Base-by-base conservation (phyloP, 2,888 invertebrate species). In the Amiota communis region DNA sequence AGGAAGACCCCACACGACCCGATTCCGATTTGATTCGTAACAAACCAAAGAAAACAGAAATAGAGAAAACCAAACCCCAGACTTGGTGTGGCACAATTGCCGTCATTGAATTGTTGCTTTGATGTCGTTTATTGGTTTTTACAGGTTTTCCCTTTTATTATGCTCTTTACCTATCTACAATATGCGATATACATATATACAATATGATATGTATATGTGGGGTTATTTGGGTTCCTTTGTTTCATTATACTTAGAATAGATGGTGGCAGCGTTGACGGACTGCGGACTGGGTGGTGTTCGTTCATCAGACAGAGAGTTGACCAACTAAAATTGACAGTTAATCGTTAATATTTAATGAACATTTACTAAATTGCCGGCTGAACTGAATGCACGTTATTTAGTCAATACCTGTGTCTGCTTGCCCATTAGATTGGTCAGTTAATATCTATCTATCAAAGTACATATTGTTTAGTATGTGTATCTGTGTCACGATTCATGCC, bases 271-370 rank as follows among this genome's bases (percentile, higher is more conserved):
- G 57, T 59, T 13, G 4, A 20, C 20, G 36, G 36, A 36, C 36
- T 36, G 36, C 36, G 2, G 36, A 36, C 36, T n/a, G n/a, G n/a
- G n/a, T n/a, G n/a, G n/a, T n/a, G 8, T 36, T 36, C 36, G 3
- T 36, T 36, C 36, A 36, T 36, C 36, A 36, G 36, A 59, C 15
- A 59, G 10, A 47, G 53, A 68, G 67, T 68, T 68, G 67, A 68
- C 23, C 23, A 68, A 51, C 67, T 23, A 49, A 65, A 65, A 48
- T 74, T 78, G 79, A 78, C 80, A 80, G 80, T 78, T 78, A 84
- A 81, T 86, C 85, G 85, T 88, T 85, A 87, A 87, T 87, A 86
- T 86, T 87, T 87, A 83, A 87, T 87, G 83, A 82, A 78, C 85
- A 82, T 80, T 81, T 79, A 78, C 81, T 78, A 53, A 68, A 68